A percentile compares a stretch with the other conserved stretches of the same genome.
Evolutionary conservation across 2,113 vertebrate genomes (phyloP).

Genomic region (Phylloscopus whistleri): DNA sequence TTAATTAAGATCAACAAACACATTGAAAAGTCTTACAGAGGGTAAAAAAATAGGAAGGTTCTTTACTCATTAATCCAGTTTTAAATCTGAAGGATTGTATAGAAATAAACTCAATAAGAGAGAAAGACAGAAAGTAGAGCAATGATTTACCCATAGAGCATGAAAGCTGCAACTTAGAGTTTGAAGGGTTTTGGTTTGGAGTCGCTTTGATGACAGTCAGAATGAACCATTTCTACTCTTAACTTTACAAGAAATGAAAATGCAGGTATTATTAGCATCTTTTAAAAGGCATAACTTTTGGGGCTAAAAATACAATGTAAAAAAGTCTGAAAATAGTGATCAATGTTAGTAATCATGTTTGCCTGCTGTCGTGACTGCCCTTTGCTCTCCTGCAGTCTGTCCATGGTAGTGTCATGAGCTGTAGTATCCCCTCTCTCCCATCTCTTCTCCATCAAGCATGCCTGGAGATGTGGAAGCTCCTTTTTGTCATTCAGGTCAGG

Average conservation of each 20-base stretch:
- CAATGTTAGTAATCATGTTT: background rate
- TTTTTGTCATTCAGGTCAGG: background rate
- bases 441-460: background rate
- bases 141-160: background rate
- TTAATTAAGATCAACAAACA: background rate
- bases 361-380: background rate
- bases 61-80: background rate
- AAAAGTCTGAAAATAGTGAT: background rate
- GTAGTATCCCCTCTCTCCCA: background rate
- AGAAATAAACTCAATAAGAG: background rate
- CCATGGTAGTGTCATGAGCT: rapidly evolving
- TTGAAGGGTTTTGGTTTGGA: background rate
- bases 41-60: background rate
- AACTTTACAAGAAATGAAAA: background rate
- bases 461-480: background rate
- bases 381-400: background rate
- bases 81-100: background rate
- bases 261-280: background rate
- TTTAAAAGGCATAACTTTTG: background rate
- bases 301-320: background rate
- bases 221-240: background rate
- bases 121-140: background rate
- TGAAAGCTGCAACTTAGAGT: background rate
- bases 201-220: background rate
- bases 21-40: background rate